Evolutionary conservation across 2,113 vertebrate species (phyloP).

Genomic region (Oreochromis tanganicae): DNA sequence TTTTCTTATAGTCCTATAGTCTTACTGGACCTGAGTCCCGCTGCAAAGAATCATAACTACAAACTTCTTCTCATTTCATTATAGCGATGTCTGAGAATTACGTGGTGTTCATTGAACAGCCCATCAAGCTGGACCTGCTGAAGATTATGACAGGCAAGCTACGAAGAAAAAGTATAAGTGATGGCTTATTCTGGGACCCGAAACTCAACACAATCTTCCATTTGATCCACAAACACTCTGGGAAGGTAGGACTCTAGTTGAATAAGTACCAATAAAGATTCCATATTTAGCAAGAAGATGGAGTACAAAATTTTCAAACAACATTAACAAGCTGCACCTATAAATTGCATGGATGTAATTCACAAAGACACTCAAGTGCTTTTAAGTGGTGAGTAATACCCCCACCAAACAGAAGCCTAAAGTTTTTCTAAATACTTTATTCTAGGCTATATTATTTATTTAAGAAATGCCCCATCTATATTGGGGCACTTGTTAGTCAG

Average conservation of each 20-base stretch:
- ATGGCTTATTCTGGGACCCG: constrained; percentile 81
- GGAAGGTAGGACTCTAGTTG: constrained; percentile 67
- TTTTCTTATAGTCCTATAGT: no score
- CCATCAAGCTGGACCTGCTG: constrained; percentile 81
- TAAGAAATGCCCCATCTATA: background rate
- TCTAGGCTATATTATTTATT: background rate
- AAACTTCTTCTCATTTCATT: background rate
- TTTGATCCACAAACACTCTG: constrained; percentile 81
- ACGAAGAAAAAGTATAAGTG: constrained; percentile 68
- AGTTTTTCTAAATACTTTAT: background rate
- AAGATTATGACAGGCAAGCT: constrained; percentile 77
- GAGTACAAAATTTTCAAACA: background rate
- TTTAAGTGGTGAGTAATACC: background rate
- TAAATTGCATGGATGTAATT: background rate
- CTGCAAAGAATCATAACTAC: background rate
- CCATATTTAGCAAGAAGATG: background rate
- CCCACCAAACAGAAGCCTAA: background rate
- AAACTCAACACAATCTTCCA: constrained; percentile 78
- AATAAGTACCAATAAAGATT: background rate
- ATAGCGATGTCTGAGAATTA: constrained; percentile 68
- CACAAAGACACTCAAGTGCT: background rate
- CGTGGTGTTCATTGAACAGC: constrained; percentile 87
- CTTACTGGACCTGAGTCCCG: background rate
- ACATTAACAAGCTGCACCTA: background rate
- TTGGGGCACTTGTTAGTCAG: background rate